phyloP scores from a whole-genome alignment of 1,140 invertebrate species.

The Scaptomyza pallida region DNA sequence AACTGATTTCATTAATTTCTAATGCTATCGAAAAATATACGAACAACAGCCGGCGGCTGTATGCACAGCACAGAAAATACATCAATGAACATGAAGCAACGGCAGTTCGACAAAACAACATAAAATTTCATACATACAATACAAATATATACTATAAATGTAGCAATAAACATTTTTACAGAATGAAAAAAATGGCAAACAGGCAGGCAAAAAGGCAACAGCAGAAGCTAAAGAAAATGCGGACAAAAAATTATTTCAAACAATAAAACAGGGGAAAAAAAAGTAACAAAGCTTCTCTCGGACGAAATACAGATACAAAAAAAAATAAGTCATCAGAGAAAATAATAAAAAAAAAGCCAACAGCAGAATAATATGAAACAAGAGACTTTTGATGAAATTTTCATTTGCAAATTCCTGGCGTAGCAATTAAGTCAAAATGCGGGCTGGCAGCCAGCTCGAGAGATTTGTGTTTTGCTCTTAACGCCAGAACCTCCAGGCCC shows the following conservation, averaged over 20 bases:
- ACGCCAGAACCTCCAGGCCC: constrained; percentile 1
- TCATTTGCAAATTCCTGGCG: constrained; percentile 74
- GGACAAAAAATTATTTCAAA: constrained; percentile 57
- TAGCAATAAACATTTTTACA: constrained; percentile 48
- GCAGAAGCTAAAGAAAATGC: constrained; percentile 1
- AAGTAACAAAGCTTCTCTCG: constrained; percentile 26
- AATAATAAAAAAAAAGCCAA: constrained; percentile 27
- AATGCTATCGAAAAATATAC: constrained; percentile 75
- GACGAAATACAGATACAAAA: constrained; percentile 30
- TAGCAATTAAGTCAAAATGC: constrained; percentile 71
- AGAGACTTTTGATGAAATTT: constrained; percentile 69
- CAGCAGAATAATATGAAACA: constrained; percentile 55
- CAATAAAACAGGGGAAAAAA: constrained; percentile 42
- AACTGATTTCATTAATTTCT: constrained; percentile 82
- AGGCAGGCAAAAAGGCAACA: constrained; percentile 32
- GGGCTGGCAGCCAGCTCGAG: constrained; percentile 9
- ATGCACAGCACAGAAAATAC: constrained; percentile 39
- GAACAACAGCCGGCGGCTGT: constrained; percentile 57
- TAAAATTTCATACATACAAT: constrained; percentile 13
- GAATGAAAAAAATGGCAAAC: neutral
- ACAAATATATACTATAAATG: constrained; percentile 9
- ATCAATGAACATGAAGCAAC: constrained; percentile 58
- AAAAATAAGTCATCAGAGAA: constrained; percentile 41
- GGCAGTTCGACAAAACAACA: constrained; percentile 16
- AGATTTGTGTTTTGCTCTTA: constrained; percentile 28